Percentiles rank a stretch among this genome's conserved stretches.
Conservation (phyloP, 2,888 invertebrate genomes). For the Helobdella robusta region DNA sequence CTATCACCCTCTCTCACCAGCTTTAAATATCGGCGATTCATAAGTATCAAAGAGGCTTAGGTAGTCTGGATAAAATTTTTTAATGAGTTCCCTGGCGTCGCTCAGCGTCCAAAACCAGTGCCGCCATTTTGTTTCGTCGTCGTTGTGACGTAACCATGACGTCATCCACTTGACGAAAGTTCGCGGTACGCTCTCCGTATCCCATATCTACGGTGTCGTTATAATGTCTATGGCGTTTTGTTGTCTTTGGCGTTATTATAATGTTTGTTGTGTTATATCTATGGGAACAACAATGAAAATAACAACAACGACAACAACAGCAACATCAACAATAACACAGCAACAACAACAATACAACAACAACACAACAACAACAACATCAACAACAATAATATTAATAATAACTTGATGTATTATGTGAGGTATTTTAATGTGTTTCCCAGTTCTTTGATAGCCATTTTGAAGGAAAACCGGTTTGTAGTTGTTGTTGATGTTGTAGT, state of each 20-base stretch:
- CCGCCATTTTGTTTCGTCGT: constrained; percentile 42
- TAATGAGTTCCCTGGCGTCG: constrained; percentile 41
- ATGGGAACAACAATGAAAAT: no score
- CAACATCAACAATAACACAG: no score
- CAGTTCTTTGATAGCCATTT: no score
- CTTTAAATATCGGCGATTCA: constrained; percentile 28
- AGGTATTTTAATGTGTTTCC: no score
- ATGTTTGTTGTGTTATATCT: no score
- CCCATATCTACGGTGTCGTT: constrained; percentile 37
- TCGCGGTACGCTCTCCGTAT: constrained; percentile 30
- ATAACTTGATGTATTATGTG: no score
- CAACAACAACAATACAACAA: no score
- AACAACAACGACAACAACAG: no score
- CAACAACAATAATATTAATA: no score
- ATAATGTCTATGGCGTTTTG: constrained; percentile 33
- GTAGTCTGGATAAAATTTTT: constrained; percentile 36
- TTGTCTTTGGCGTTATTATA: neutral
- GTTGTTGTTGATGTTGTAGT: no score
- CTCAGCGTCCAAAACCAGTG: constrained; percentile 45
- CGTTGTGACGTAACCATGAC: constrained; percentile 42
- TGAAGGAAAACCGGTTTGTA: no score
- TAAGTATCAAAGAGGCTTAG: constrained; percentile 30
- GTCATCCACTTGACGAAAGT: constrained; percentile 32
- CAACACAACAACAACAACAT: no score
- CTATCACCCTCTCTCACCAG: constrained; percentile 20